Percentiles rank a stretch among this genome's conserved stretches.
These are phyloP conservation scores for Parotocinclus haroldoi DNA, from an alignment of 2,797 vertebrate species.

Conservation along the genomic window DNA sequence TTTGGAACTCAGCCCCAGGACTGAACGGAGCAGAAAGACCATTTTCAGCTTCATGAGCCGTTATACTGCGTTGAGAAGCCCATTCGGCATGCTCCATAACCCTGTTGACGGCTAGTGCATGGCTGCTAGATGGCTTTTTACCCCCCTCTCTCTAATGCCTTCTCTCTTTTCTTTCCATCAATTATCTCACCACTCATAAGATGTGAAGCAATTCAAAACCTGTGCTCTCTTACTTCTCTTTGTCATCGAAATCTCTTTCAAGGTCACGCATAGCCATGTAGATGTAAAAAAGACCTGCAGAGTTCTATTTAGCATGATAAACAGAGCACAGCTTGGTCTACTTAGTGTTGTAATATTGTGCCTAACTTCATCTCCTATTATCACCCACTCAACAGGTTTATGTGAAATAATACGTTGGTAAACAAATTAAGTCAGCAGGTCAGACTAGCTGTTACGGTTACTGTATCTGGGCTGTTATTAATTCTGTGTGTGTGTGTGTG, in stretches of 20 bases:
- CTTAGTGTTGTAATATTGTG: conserved; percentile 4
- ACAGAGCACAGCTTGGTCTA: not conserved
- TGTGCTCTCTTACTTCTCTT: conserved; percentile 61
- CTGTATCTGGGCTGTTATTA: conserved; percentile 15
- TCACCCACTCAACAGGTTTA: not conserved
- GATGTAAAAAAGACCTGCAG: no score
- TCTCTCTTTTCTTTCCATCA: conserved; percentile 64
- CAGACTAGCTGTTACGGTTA: conserved; percentile 35
- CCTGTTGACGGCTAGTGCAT: conserved; percentile 66
- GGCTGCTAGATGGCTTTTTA: conserved; percentile 65
- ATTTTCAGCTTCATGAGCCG: conserved; percentile 78
- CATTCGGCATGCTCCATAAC: conserved; percentile 74
- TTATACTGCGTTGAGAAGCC: conserved; percentile 76
- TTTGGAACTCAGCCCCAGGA: conserved; percentile 75
- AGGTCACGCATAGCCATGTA: conserved; percentile 10
- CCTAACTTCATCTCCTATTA: not conserved
- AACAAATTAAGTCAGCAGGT: conserved; percentile 11
- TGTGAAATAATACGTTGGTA: not conserved
- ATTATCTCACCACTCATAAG: conserved; percentile 57
- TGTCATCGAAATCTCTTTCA: conserved; percentile 13
- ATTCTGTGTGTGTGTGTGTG: conserved; percentile 17
- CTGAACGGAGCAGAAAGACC: conserved; percentile 79
- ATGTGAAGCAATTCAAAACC: conserved; percentile 59
- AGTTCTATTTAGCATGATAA: conserved; percentile 1
- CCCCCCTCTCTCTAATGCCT: conserved; percentile 41